These are phyloP conservation scores for Cerastis rubricosa DNA, from an alignment of 2,888 invertebrate genomes.

Conservation along the genomic window DNA sequence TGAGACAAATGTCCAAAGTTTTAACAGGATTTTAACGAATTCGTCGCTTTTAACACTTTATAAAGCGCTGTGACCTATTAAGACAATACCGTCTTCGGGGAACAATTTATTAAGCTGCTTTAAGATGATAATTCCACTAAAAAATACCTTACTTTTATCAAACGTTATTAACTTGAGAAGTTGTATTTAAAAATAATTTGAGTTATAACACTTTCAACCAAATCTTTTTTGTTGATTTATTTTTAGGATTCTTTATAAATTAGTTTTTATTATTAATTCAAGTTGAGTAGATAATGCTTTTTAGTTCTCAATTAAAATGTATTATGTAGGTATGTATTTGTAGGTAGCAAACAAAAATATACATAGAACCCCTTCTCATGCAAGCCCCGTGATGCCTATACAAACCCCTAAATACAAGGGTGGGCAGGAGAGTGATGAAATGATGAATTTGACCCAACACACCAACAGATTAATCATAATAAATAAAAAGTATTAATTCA, in stretches of 20 bases:
- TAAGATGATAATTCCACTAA: slow-evolving; percentile 58
- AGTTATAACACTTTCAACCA: background rate
- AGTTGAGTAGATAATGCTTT: background rate
- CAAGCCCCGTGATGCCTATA: no score
- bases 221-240: background rate
- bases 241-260: background rate
- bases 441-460: no score
- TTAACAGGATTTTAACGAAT: slow-evolving; percentile 33
- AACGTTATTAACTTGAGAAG: slow-evolving; percentile 28
- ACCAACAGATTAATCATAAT: no score
- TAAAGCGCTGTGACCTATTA: slow-evolving; percentile 31
- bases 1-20: slow-evolving; percentile 60
- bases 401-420: no score
- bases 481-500: no score
- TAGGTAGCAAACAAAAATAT: background rate
- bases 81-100: slow-evolving; percentile 52
- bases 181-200: background rate
- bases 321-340: background rate
- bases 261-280: background rate
- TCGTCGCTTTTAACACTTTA: slow-evolving; percentile 31
- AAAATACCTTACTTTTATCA: slow-evolving; percentile 32
- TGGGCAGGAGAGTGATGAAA: no score
- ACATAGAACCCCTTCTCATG: background rate
- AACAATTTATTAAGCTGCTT: slow-evolving; percentile 57
- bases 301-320: background rate